phyloP scores from a whole-genome alignment of 2,888 invertebrate species.

The Strigamia maritima region DNA sequence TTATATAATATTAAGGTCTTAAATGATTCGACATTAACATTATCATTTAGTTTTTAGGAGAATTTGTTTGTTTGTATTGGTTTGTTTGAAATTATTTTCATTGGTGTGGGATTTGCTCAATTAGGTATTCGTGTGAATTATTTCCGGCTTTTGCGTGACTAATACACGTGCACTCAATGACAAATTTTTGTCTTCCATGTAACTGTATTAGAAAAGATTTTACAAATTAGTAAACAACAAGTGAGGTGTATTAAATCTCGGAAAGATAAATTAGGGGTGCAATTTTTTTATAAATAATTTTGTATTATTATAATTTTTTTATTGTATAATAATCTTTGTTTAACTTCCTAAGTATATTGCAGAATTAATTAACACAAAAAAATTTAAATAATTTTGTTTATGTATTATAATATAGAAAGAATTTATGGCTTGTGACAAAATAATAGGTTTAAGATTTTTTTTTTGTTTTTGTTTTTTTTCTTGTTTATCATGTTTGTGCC shows the following conservation, averaged over 20 bases:
- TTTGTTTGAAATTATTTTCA: background rate
- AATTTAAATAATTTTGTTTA: too few relatives aligned
- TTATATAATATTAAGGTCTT: background rate
- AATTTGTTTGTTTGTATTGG: background rate
- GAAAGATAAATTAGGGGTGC: too few relatives aligned
- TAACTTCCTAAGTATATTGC: too few relatives aligned
- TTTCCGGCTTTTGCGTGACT: constrained; percentile 1
- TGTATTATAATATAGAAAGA: too few relatives aligned
- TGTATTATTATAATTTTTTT: background rate
- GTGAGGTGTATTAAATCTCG: background rate
- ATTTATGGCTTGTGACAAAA: background rate
- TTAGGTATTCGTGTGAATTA: background rate
- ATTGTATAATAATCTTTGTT: background rate
- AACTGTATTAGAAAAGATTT: constrained; percentile 9
- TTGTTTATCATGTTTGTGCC: background rate
- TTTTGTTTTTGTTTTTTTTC: background rate
- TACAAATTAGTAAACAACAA: background rate
- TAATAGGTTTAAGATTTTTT: background rate
- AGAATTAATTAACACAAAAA: too few relatives aligned
- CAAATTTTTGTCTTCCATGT: constrained; percentile 15
- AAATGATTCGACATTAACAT: too few relatives aligned
- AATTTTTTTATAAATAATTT: too few relatives aligned
- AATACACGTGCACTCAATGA: constrained; percentile 5
- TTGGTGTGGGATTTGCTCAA: constrained; percentile 10
- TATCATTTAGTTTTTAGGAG: background rate